Base-by-base conservation (phyloP, 2,888 invertebrate genomes). In the Graphium colonna region DNA sequence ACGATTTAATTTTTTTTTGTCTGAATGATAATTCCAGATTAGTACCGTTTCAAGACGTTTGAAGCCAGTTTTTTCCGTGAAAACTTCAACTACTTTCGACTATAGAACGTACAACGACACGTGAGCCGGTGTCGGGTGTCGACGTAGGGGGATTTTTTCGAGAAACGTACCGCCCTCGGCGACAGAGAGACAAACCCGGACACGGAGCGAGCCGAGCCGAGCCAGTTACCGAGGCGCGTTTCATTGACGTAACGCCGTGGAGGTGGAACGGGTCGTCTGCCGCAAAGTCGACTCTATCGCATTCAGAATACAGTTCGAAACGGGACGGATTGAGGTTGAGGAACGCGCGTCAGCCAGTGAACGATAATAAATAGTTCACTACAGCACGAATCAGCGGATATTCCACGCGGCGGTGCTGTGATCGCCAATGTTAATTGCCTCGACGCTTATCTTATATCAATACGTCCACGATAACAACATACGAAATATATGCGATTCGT, bases 361-460 rank as follows among this genome's bases (percentile, higher is more conserved):
- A 82, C 77, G 82, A 85, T 85, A 82, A 82, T 86, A 87, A 86
- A 86, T 88, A 82, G 87, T 85, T 82, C 84, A 82, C 75, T 78
- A 79, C 73, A 79, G 82, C 80, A 82, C 77, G 77, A 83, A 75
- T 81, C 71, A 85, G 85, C 84, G 84, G 87, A 80, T 84, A 88
- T 86, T 87, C 82, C 88, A 88, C 85, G 87, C 86, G 78, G 79
- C 77, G 74, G 75, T 74, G 71, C 76, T 80, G 86, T 89, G 88
- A 88, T 88, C 80, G 77, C 73, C 71, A 69, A 74, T 73, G 77
- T 79, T 85, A 82, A 85, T 85, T 83, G 77, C 73, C 21, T 79
- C 74, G 68, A 70, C 63, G 72, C 69, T 80, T 77, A 77, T 77
- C 75, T 77, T 72, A 69, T 64, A 71, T 64, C 40, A 45, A 33